Evolutionary conservation across 1,140 invertebrate species (phyloP).

Genomic region (Drosophila tropicalis): DNA sequence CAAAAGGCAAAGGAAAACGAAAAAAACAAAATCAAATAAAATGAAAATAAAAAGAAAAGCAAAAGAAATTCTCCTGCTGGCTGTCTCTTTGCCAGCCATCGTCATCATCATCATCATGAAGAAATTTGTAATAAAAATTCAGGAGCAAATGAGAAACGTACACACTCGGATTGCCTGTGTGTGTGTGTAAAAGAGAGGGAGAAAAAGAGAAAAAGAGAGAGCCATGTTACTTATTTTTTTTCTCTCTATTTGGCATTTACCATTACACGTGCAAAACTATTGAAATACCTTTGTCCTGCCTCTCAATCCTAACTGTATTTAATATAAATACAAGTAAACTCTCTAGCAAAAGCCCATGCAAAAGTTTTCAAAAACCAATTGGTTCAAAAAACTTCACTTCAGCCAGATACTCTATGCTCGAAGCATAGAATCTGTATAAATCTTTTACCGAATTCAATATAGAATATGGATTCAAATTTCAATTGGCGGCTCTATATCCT

Average conservation of each 20-base stretch:
- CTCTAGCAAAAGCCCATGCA: neutral
- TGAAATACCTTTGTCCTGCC: conserved; percentile 51
- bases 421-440: too few species aligned
- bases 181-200: neutral
- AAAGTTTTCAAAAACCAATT: neutral
- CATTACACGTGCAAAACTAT: conserved; percentile 74
- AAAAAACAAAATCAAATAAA: conserved; percentile 14
- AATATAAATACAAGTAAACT: neutral
- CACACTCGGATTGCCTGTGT: conserved; percentile 34
- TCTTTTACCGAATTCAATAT: too few species aligned
- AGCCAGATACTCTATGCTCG: too few species aligned
- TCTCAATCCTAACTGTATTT: neutral
- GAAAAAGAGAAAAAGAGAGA: neutral
- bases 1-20: conserved; percentile 25
- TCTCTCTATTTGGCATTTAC: conserved; percentile 35
- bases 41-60: neutral
- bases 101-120: conserved; percentile 63
- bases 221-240: neutral
- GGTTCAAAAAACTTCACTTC: too few species aligned
- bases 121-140: conserved; percentile 82
- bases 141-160: conserved; percentile 78
- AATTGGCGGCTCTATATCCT: too few species aligned
- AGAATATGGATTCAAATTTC: too few species aligned
- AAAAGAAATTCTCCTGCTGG: conserved; percentile 44
- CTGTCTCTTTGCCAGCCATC: conserved; percentile 23